These are phyloP conservation scores for Fistularia tabacaria DNA, from an alignment of 2,797 vertebrate species.

Conservation along the genomic window DNA sequence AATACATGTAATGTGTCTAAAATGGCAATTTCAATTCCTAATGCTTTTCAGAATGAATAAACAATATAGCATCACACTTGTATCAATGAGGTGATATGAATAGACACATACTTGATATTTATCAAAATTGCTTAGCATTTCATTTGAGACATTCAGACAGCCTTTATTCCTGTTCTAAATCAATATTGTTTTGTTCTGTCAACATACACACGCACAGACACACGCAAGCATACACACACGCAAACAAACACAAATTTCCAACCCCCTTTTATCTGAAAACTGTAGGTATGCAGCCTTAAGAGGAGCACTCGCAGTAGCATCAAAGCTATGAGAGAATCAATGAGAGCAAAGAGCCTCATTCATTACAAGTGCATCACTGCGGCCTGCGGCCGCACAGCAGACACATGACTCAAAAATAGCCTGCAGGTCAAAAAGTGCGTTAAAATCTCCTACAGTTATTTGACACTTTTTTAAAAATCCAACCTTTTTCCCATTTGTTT, in stretches of 20 bases:
- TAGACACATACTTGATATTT: not conserved
- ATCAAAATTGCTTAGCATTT: conserved; percentile 13
- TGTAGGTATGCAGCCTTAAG: conserved; percentile 39
- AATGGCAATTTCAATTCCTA: not conserved
- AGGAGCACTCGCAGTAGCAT: conserved; percentile 29
- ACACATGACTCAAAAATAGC: conserved; percentile 14
- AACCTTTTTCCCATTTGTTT: conserved; percentile 3
- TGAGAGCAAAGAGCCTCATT: conserved; percentile 47
- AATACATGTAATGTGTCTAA: conserved; percentile 3
- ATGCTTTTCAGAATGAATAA: not conserved
- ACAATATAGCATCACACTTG: not conserved
- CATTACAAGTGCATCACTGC: conserved; percentile 39
- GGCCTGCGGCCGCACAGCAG: conserved; percentile 25
- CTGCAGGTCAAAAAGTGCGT: conserved; percentile 11
- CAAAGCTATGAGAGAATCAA: conserved; percentile 52
- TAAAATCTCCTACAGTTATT: not conserved
- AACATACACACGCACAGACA: conserved; percentile 31
- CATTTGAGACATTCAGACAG: conserved; percentile 16
- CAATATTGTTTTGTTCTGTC: conserved; percentile 49
- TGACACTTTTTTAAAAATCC: not conserved
- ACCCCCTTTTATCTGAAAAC: conserved; percentile 46
- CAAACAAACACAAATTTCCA: conserved; percentile 5
- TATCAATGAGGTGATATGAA: conserved; percentile 1
- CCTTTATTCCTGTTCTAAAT: conserved; percentile 56
- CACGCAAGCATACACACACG: conserved; percentile 33